Conservation (phyloP, 1,140 invertebrate genomes). For the Pseudomyrmex flavicornis region DNA sequence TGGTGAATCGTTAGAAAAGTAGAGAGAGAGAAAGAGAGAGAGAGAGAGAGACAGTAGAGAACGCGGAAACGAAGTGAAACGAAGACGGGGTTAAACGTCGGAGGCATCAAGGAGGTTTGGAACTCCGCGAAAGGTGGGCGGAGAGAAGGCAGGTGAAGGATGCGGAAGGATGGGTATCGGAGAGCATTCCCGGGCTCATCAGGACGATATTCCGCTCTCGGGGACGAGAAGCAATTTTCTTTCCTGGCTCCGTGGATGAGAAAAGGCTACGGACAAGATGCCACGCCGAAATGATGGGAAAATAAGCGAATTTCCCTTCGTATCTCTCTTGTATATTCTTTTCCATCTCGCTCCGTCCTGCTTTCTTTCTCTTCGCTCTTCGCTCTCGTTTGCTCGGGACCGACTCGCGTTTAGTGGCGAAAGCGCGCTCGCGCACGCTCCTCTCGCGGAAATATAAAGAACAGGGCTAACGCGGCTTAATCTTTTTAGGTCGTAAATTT, state of each 20-base stretch:
- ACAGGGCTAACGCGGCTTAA: constrained; percentile 84
- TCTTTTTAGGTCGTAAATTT: constrained; percentile 85
- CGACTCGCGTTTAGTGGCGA: constrained; percentile 34
- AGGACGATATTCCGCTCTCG: constrained; percentile 82
- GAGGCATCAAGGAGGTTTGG: constrained; percentile 52
- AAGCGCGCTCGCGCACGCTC: constrained; percentile 28
- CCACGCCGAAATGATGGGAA: constrained; percentile 82
- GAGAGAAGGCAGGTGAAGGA: background rate
- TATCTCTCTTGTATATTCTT: constrained; percentile 75
- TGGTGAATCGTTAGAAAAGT: constrained; percentile 12
- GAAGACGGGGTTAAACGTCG: constrained; percentile 54
- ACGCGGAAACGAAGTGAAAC: constrained; percentile 53
- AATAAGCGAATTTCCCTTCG: constrained; percentile 84
- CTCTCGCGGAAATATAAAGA: constrained; percentile 85
- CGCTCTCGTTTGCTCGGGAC: constrained; percentile 8
- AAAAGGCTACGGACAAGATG: constrained; percentile 83
- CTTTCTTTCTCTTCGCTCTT: background rate
- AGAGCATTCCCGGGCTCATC: constrained; percentile 81
- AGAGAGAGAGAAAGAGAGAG: background rate
- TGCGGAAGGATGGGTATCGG: constrained; percentile 69
- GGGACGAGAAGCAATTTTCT: constrained; percentile 84
- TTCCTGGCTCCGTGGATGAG: constrained; percentile 78
- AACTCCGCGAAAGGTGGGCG: background rate
- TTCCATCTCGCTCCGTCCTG: constrained; percentile 62
- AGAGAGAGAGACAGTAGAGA: constrained; percentile 29